Conservation (phyloP, 2,113 vertebrate species). For the Anser cygnoides region DNA sequence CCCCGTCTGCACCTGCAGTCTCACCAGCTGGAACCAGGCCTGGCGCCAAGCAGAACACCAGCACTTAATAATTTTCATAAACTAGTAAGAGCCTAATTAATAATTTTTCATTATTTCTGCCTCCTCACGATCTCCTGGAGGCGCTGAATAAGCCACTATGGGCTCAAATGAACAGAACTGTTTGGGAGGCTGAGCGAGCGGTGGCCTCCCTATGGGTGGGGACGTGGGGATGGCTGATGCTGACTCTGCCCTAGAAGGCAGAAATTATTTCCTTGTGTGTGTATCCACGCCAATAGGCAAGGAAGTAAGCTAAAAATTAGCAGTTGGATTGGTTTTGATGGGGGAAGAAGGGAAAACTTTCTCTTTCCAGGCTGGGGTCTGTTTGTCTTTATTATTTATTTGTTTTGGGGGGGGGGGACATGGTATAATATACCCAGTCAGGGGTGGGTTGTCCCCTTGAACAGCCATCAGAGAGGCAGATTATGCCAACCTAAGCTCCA, state of each 20-base stretch:
- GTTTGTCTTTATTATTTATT: neutral
- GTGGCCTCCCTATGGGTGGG: neutral
- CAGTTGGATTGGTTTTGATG: neutral
- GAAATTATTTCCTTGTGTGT: neutral
- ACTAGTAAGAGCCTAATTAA: conserved; percentile 32
- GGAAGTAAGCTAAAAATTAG: neutral
- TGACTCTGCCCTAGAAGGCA: neutral
- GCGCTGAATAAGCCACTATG: neutral
- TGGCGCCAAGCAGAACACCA: neutral
- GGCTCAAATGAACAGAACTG: neutral
- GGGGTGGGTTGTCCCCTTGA: neutral
- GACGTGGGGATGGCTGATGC: neutral
- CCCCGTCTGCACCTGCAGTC: neutral
- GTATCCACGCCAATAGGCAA: neutral
- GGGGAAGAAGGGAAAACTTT: neutral
- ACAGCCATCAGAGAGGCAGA: neutral
- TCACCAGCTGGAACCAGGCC: neutral
- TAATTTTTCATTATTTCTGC: neutral
- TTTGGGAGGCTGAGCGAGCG: fast-evolving
- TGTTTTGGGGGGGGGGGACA: neutral
- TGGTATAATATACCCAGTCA: too few species aligned
- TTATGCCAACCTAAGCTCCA: neutral
- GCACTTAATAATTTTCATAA: neutral
- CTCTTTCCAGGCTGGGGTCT: neutral
- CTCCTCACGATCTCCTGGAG: neutral